Evolutionary conservation across 2,113 vertebrate genomes (phyloP).

Genomic region (Riparia riparia): DNA sequence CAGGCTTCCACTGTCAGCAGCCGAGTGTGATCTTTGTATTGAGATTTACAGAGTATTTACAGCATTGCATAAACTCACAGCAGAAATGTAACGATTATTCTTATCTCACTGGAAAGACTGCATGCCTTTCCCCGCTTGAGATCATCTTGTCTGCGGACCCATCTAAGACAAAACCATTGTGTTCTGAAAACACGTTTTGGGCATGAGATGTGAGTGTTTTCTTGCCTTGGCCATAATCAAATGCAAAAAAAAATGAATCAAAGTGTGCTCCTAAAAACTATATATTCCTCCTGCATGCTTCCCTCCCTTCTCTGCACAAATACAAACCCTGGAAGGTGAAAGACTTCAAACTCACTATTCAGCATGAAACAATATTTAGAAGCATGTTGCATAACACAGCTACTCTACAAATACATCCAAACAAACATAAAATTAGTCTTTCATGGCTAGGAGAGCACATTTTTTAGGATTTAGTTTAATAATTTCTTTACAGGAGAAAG

Average conservation of each 20-base stretch:
- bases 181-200: background rate
- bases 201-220: background rate
- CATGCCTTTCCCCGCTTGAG: background rate
- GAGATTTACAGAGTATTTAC: background rate
- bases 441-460: background rate
- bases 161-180: background rate
- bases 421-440: slow-evolving; percentile 59
- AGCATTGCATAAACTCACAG: background rate
- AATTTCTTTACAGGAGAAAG: slow-evolving; percentile 53
- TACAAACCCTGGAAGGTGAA: background rate
- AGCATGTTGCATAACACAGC: background rate
- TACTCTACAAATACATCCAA: slow-evolving; percentile 5
- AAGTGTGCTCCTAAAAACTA: slow-evolving; percentile 1
- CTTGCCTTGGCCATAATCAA: background rate
- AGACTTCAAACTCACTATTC: slow-evolving; percentile 51
- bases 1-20: background rate
- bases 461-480: slow-evolving; percentile 19
- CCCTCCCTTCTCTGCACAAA: background rate
- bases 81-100: slow-evolving; percentile 35
- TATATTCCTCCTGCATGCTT: background rate
- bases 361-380: slow-evolving; percentile 10
- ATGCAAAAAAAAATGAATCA: slow-evolving; percentile 1
- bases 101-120: slow-evolving; percentile 16
- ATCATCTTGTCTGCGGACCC: slow-evolving; percentile 20
- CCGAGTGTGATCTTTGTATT: background rate